Evolutionary conservation across 2,113 vertebrate species (phyloP), one percentile per base, ranked within the genome.

Genomic region (Apodemus sylvaticus): DNA sequence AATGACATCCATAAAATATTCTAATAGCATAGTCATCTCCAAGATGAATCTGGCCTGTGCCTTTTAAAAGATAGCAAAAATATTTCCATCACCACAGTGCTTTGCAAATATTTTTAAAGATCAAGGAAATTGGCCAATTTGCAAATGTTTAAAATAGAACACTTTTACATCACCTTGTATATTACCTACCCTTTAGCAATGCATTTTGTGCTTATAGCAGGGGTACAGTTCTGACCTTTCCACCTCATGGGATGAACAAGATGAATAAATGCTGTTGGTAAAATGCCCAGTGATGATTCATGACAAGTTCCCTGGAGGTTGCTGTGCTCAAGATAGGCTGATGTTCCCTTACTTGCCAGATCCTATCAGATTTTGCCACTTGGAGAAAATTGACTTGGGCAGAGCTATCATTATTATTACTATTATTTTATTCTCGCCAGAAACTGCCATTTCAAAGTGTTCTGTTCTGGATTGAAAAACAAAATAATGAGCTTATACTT

Each of bases 401-500:
- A 98, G 89, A 97, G 86, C 93, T 95, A 71, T 97, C 97, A 73
- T 94, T 94, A 93, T 86, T 82, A 89, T 95, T 89, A 93, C 71
- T 64, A 73, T 82, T 86, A 94, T 96, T 91, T 92, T 93, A 97
- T 94, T 94, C 89, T 93, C 97, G 53, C 89, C 96, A 55, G 93
- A 95, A 98, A 96, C 77, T 26, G 90, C 89, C 71, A 45, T 93
- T 96, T 94, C 77, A 70, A 96, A 96, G 78, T 81, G 71, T 71
- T 98, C 92, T 79, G 94, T 97, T 97, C 90, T 94, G 96, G 94
- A 97, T 91, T 90, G 93, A 95, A 98, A 98, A 97, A 94, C 94
- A 98, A 98, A 98, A 98, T 96, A 98, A 98, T 73, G 92, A 98
- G 95, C 77, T 82, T 94, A 76, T 96, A 92, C 96, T 96, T 93